A percentile compares a stretch with the other conserved stretches of the same genome.
phyloP scores from a whole-genome alignment of 2,888 invertebrate genomes.

The Punctoribates punctum region DNA sequence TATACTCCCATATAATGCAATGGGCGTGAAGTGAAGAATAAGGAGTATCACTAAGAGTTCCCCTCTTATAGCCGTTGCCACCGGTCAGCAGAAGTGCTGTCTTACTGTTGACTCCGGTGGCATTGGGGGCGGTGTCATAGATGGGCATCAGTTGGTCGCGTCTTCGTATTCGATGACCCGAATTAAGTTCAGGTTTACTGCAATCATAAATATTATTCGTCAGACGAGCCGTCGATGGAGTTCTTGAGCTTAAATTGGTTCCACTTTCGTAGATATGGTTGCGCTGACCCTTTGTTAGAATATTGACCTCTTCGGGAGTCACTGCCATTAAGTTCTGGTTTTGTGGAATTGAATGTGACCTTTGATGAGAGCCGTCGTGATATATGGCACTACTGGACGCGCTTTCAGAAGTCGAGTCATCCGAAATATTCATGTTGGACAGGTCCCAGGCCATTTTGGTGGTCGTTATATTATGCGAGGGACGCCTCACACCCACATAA shows the following conservation, averaged over 20 bases:
- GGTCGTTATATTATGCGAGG: constrained; percentile 33
- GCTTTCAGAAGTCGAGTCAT: constrained; percentile 47
- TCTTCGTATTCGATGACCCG: background rate
- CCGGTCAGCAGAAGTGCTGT: constrained; percentile 82
- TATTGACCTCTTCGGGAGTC: constrained; percentile 30
- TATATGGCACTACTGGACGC: constrained; percentile 52
- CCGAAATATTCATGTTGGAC: constrained; percentile 49
- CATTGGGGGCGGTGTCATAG: constrained; percentile 2
- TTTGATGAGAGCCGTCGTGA: constrained; percentile 66
- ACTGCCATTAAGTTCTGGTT: constrained; percentile 43
- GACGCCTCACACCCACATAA: constrained; percentile 55
- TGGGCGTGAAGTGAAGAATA: constrained; percentile 66
- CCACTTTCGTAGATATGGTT: constrained; percentile 22
- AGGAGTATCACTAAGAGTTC: constrained; percentile 63
- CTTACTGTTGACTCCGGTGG: constrained; percentile 43
- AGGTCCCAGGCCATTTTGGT: constrained; percentile 48
- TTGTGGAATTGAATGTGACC: constrained; percentile 54
- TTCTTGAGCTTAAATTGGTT: constrained; percentile 8
- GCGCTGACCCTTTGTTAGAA: background rate
- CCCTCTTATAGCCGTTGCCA: constrained; percentile 84
- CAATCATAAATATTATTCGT: constrained; percentile 19
- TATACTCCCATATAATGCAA: constrained; percentile 84
- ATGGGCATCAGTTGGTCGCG: background rate
- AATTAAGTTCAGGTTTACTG: background rate
- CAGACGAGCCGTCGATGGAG: constrained; percentile 17